Evolutionary conservation across 2,113 vertebrate genomes (phyloP).

Genomic region (Odontophorus gujanensis): DNA sequence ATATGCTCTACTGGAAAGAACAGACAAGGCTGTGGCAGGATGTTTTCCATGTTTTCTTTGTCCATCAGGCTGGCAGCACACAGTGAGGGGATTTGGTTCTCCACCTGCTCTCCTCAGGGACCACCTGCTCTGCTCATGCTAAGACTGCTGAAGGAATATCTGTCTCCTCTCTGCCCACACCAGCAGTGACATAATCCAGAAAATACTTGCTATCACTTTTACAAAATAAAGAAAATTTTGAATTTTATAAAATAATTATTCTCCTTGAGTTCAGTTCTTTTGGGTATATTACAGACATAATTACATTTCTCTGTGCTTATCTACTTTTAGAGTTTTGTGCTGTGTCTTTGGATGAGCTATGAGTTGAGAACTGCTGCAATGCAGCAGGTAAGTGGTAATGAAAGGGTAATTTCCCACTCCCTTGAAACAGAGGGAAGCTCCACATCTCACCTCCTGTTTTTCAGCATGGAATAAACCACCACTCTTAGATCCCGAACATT

Average conservation of each 20-base stretch:
- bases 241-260: not conserved
- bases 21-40: not conserved
- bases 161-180: not conserved
- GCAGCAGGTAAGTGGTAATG: not conserved
- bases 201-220: not conserved
- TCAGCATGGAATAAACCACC: constrained; percentile 14
- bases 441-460: constrained; percentile 23
- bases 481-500: not conserved
- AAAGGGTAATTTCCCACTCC: not conserved
- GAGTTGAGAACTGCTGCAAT: not conserved
- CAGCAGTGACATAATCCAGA: not conserved
- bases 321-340: not conserved
- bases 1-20: not conserved
- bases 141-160: not conserved
- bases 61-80: not conserved
- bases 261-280: not conserved
- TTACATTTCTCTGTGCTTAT: not conserved
- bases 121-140: accelerated
- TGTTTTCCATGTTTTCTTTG: not conserved
- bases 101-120: not conserved
- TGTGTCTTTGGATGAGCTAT: not conserved
- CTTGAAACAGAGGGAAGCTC: constrained; percentile 26
- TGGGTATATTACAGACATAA: not conserved
- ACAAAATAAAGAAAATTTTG: not conserved
- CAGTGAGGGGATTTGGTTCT: accelerated